phyloP scores from a whole-genome alignment of 2,113 vertebrate genomes.

The Paraplagusia blochii region DNA sequence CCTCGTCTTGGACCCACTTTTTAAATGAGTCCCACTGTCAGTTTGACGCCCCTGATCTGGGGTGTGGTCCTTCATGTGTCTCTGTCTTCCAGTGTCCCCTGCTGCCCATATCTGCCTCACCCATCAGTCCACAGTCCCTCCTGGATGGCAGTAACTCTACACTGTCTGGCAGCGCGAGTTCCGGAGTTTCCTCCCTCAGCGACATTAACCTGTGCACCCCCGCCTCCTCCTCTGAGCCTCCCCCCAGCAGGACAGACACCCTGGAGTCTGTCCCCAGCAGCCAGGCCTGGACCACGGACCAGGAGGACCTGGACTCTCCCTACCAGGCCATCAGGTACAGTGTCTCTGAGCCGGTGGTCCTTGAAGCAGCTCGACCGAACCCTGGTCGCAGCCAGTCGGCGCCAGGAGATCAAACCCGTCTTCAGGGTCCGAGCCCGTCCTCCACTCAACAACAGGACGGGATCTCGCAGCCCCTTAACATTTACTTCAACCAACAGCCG shows the following conservation, averaged over 20 bases:
- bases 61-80: neutral
- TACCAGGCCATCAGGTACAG: slow-evolving; percentile 94
- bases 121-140: slow-evolving; percentile 92
- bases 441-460: slow-evolving; percentile 38
- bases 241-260: slow-evolving; percentile 82
- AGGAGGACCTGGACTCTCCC: slow-evolving; percentile 84
- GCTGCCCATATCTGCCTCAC: slow-evolving; percentile 94
- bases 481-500: slow-evolving; percentile 72
- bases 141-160: slow-evolving; percentile 96
- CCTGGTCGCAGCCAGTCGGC: slow-evolving; percentile 92
- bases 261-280: slow-evolving; percentile 88
- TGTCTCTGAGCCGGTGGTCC: slow-evolving; percentile 87
- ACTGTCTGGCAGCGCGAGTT: slow-evolving; percentile 93
- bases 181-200: slow-evolving; percentile 91
- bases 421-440: neutral
- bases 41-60: no score
- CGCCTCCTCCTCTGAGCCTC: slow-evolving; percentile 85
- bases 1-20: no score
- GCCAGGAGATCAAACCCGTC: slow-evolving; percentile 71
- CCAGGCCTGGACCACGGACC: slow-evolving; percentile 86
- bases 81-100: slow-evolving; percentile 82
- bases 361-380: slow-evolving; percentile 84
- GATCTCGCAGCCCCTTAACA: slow-evolving; percentile 51
- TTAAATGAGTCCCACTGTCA: no score
- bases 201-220: slow-evolving; percentile 88